Evolutionary conservation across 1,140 invertebrate species (phyloP).

Genomic region (Phocides pigmalion): DNA sequence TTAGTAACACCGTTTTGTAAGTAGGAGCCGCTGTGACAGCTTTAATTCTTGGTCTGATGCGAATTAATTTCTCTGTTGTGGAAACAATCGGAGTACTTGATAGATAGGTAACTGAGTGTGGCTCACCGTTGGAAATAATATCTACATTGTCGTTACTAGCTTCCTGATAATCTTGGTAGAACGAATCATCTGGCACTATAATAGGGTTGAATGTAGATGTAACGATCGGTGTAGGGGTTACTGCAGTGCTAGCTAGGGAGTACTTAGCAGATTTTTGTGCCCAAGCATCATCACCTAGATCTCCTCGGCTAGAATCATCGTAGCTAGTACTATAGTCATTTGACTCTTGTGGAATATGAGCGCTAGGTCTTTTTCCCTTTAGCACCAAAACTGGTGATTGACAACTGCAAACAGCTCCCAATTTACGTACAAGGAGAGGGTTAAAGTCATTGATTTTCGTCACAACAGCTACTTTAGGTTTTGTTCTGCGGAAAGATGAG

Average conservation of each 20-base stretch:
- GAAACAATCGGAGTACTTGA: slow-evolving; percentile 62
- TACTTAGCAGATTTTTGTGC: slow-evolving; percentile 46
- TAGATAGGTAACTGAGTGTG: slow-evolving; percentile 52
- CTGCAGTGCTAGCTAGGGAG: slow-evolving; percentile 47
- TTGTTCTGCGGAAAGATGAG: slow-evolving; percentile 59
- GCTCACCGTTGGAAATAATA: slow-evolving; percentile 49
- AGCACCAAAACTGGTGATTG: slow-evolving; percentile 86
- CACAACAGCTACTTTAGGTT: slow-evolving; percentile 84
- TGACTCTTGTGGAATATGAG: slow-evolving; percentile 51
- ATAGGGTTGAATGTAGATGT: slow-evolving; percentile 81
- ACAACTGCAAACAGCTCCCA: slow-evolving; percentile 90
- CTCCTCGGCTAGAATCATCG: slow-evolving; percentile 60
- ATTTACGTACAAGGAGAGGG: slow-evolving; percentile 87
- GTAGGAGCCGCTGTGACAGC: slow-evolving; percentile 75
- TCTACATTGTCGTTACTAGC: slow-evolving; percentile 54
- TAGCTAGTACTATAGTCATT: slow-evolving; percentile 63
- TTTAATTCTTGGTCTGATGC: slow-evolving; percentile 68
- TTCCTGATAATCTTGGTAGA: slow-evolving; percentile 74
- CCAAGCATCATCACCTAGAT: slow-evolving; percentile 59
- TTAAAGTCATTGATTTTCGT: slow-evolving; percentile 88
- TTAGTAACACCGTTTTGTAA: slow-evolving; percentile 74
- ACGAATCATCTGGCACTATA: slow-evolving; percentile 79
- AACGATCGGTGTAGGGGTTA: slow-evolving; percentile 58
- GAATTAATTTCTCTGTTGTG: slow-evolving; percentile 58
- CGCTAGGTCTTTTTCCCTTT: slow-evolving; percentile 72